Base-by-base conservation (phyloP, 2,797 vertebrate genomes). In the Numenius phaeopus region DNA sequence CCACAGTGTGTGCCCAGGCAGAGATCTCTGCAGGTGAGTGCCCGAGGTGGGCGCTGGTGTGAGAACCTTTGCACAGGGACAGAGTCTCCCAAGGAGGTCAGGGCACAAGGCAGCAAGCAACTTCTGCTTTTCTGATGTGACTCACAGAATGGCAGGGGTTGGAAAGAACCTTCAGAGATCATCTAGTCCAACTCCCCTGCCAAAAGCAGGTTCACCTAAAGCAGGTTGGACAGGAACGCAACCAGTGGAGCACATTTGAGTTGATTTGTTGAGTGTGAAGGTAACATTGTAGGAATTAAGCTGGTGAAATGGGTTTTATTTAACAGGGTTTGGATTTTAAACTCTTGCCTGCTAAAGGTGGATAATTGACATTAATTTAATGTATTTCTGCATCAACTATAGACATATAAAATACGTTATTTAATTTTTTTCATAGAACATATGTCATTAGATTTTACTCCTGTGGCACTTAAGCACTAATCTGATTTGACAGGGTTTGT, bases 1-100 rank as follows among this genome's bases (percentile, higher is more conserved):
- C 30, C 46, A n/a, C 10, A 3, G 39, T 1, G 0, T 14, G 44
- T 16, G 24, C 50, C 1, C 0, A 0, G 66, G 61, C 54, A 39
- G 66, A 32, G 49, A 17, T 10, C 47, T 30, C 47, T 16, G 47
- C 29, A 14, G 59, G n/a, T 2, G 3, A 11, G 59, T 23, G 62
- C 42, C 58, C 2, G 1, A 39, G 26, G 26, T 11, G 18, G 47
- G 15, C 17, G 5, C 16, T 1, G 2, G 10, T 2, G 47, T 8
- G 29, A 32, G 20, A 32, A 24, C 5, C 0, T 34, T 8, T 1
- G 1, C 20, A 2, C 34, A 5, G 69, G 69, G 42, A 26, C 1
- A 1, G 42, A 23, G 0, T 26, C 49, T 57, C 58, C 22, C 18
- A 1, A 14, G 32, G 34, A 49, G 29, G 23, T 20, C 24, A 7